These are phyloP conservation scores for Chaetodon trifascialis DNA, from an alignment of 2,113 vertebrate genomes.

Conservation along the genomic window DNA sequence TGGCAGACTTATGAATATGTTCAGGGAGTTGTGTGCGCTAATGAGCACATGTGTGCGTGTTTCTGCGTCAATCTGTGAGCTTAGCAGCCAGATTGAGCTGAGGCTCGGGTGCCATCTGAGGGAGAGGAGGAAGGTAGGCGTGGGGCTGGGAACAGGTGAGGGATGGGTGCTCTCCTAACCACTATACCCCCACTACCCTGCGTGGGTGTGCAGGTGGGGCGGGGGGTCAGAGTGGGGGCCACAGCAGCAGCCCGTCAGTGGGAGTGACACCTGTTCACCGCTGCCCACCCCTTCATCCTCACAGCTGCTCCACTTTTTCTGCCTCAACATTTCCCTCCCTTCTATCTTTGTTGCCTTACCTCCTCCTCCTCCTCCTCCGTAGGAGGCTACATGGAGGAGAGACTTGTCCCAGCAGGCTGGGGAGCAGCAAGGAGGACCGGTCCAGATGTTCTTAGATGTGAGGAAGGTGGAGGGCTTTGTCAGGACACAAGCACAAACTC, in stretches of 20 bases:
- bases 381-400: slow-evolving; percentile 33
- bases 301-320: slow-evolving; percentile 67
- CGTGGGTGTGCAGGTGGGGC: slow-evolving; percentile 68
- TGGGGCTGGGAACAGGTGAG: slow-evolving; percentile 49
- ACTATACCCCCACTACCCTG: slow-evolving; percentile 21
- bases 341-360: slow-evolving; percentile 5
- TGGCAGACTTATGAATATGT: slow-evolving; percentile 65
- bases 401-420: slow-evolving; percentile 49
- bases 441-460: slow-evolving; percentile 74
- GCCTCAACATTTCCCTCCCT: slow-evolving; percentile 55
- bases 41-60: slow-evolving; percentile 54
- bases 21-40: slow-evolving; percentile 51
- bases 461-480: slow-evolving; percentile 63
- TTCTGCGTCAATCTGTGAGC: slow-evolving; percentile 60
- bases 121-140: slow-evolving; percentile 78
- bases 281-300: slow-evolving; percentile 63
- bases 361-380: slow-evolving; percentile 25
- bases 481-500: slow-evolving; percentile 67
- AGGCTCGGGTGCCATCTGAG: slow-evolving; percentile 68
- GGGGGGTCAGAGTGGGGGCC: slow-evolving; percentile 12
- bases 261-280: slow-evolving; percentile 82
- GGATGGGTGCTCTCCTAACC: slow-evolving; percentile 50
- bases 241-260: slow-evolving; percentile 69
- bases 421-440: slow-evolving; percentile 52
- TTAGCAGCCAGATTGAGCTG: slow-evolving; percentile 65